Base-by-base conservation (phyloP, 1,140 invertebrate genomes). In the Microplitis mediator region DNA sequence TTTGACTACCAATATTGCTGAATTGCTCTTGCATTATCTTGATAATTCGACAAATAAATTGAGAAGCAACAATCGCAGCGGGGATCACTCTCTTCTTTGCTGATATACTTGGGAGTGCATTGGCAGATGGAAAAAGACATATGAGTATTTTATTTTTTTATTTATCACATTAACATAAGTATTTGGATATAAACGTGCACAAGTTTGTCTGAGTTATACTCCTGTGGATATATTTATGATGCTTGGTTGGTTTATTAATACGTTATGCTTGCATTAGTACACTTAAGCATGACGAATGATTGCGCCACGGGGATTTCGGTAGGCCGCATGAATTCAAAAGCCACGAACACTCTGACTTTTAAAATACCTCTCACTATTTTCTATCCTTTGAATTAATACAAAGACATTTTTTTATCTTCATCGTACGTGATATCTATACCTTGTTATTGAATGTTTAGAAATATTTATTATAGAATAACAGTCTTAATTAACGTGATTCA, bases 251-350 rank as follows among this genome's bases (percentile, higher is more conserved):
- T 82, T 84, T 85, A 86, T 85, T 85, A 86, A 85, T 86, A 84
- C 83, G 82, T 83, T 83, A 80, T 81, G 82, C 82, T 85, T 85
- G 83, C 81, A 84, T 86, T 85, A 85, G 81, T 85, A 82, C 80
- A 80, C 79, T 83, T 86, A 85, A 86, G 82, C 84, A 86, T 86
- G 84, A 86, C 81, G 81, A 83, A 86, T 85, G 83, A 80, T 80
- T 77, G 77, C 77, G 78, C 74, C 74, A 76, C 71, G 77, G 74
- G 76, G 76, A 79, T 79, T 81, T 81, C 78, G 76, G 80, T 80
- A 78, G 80, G 73, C 61, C 60, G 70, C 71, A 60, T 76, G 52
- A 70, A 72, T 76, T 72, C 72, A 62, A 74, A 76, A 74, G 62
- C 65, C 56, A 60, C 35, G 45, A 54, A 11, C 36, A 8, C 35